Percentiles rank a stretch among this genome's conserved stretches.
These are phyloP conservation scores for rabbit (Oryctolagus cuniculus) DNA, from an alignment of 2,113 vertebrate species.

Conservation along the genomic window mOryCun1.1 NC_091441.1:67870501-67871000, in stretches of 20 bases:
- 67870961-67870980: conserved; percentile 40
- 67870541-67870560: conserved; percentile 53
- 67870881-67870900: conserved; percentile 62
- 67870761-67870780: conserved; percentile 3
- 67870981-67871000: background rate
- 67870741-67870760: background rate
- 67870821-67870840: conserved; percentile 40
- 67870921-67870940: conserved; percentile 62
- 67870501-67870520: conserved; percentile 55
- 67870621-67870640: conserved; percentile 43
- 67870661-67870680: conserved; percentile 32
- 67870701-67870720: conserved; percentile 36
- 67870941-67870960: conserved; percentile 39
- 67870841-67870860: conserved; percentile 47
- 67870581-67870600: conserved; percentile 1
- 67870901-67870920: conserved; percentile 1
- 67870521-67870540: background rate
- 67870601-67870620: conserved; percentile 50
- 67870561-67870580: conserved; percentile 34
- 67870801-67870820: conserved; percentile 45
- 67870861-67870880: conserved; percentile 34
- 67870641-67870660: background rate
- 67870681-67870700: conserved; percentile 44
- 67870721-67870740: conserved; percentile 58
- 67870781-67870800: conserved; percentile 33